phyloP scores from a whole-genome alignment of 53 echinoderm and acorn worm genomes.

The Apostichopus leukothele region DNA sequence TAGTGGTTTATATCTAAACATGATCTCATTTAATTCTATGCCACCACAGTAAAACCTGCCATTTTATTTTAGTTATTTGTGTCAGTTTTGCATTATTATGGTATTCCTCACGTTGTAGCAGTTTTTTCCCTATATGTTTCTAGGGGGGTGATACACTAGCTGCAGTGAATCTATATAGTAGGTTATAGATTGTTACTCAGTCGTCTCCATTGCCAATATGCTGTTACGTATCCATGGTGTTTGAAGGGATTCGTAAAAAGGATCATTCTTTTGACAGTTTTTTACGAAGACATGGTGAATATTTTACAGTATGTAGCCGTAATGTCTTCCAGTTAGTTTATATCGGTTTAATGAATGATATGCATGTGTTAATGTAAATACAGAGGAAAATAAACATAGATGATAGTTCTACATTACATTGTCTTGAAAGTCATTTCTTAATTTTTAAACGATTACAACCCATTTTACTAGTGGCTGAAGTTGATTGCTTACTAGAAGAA shows the following conservation, averaged over 20 bases:
- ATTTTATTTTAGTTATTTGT: too few species aligned
- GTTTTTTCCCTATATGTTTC: too few species aligned
- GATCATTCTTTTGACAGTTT: not conserved
- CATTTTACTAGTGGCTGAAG: too few species aligned
- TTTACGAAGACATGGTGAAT: conserved; percentile 1
- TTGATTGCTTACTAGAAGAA: too few species aligned
- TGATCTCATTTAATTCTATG: too few species aligned
- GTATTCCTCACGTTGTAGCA: too few species aligned
- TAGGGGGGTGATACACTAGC: too few species aligned
- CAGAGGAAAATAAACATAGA: not conserved
- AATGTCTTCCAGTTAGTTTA: conserved; percentile 1
- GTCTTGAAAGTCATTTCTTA: too few species aligned
- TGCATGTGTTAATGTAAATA: conserved; percentile 6
- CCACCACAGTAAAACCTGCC: too few species aligned
- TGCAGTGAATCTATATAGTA: not conserved
- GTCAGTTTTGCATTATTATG: too few species aligned
- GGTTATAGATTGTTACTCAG: not conserved
- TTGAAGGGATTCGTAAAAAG: not conserved
- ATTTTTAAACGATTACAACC: too few species aligned
- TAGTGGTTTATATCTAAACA: too few species aligned
- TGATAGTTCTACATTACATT: not conserved
- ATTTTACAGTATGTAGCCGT: conserved; percentile 4
- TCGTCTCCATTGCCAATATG: not conserved
- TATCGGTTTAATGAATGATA: conserved; percentile 6
- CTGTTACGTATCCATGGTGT: not conserved